Conservation (phyloP, 1,140 invertebrate genomes). For the Ceratitis capitata region DNA sequence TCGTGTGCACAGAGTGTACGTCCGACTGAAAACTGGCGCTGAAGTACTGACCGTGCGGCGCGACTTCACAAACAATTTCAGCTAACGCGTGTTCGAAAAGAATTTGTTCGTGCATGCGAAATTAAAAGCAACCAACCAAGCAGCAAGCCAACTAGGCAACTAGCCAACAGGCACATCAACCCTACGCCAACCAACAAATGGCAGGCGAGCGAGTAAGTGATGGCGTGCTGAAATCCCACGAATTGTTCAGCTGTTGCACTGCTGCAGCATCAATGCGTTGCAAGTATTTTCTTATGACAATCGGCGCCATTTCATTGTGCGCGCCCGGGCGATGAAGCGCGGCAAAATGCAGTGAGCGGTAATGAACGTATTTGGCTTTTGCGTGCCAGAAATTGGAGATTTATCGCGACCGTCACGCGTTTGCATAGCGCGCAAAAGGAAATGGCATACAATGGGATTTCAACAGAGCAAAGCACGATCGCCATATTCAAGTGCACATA, state of each 20-base stretch:
- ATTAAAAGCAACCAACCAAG: constrained; percentile 17
- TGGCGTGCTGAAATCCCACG: background rate
- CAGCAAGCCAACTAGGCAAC: background rate
- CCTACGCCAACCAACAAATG: too few species aligned
- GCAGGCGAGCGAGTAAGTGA: background rate
- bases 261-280: background rate
- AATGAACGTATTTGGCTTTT: constrained; percentile 21
- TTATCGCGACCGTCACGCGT: constrained; percentile 19
- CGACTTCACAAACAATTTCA: background rate
- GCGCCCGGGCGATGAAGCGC: background rate
- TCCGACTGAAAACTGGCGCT: background rate
- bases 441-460: background rate
- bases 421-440: background rate
- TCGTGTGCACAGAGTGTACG: background rate
- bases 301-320: background rate
- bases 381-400: constrained; percentile 18
- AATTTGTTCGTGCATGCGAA: background rate
- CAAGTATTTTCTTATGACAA: constrained; percentile 18
- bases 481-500: background rate
- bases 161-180: too few species aligned
- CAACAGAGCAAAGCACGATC: background rate
- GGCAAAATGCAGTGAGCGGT: background rate
- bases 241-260: constrained; percentile 15
- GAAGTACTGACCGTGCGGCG: background rate
- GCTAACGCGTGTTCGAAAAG: background rate